These are phyloP conservation scores for Eulemur macaco DNA, from an alignment of 2,113 vertebrate species.

Conservation along the genomic window DNA sequence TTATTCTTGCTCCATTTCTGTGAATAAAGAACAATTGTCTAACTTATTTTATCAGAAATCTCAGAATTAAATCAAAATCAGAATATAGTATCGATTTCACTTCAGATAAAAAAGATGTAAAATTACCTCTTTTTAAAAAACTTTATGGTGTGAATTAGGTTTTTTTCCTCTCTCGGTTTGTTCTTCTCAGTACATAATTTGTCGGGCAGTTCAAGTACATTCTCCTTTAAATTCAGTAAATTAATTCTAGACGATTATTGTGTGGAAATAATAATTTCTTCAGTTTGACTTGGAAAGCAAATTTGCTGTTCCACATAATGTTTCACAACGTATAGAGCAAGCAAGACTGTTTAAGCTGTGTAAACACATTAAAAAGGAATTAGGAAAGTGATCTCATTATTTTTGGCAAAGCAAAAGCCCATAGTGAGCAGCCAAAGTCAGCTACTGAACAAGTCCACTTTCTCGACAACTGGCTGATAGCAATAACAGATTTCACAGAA, in stretches of 20 bases:
- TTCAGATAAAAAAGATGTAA: neutral
- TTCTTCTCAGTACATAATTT: neutral
- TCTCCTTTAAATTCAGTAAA: conserved; percentile 39
- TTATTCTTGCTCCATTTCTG: neutral
- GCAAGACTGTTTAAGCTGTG: conserved; percentile 64
- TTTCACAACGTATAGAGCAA: conserved; percentile 68
- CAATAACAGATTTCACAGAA: conserved; percentile 69
- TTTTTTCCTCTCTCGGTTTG: neutral
- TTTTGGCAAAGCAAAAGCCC: conserved; percentile 69
- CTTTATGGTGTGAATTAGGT: neutral
- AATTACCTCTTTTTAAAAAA: neutral
- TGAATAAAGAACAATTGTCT: conserved; percentile 26
- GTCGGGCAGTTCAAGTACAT: conserved; percentile 7
- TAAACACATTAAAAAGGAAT: conserved; percentile 76
- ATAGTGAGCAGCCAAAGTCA: conserved; percentile 52
- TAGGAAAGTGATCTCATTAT: conserved; percentile 63
- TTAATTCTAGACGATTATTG: conserved; percentile 53
- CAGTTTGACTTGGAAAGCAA: conserved; percentile 61
- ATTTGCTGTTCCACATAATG: conserved; percentile 58
- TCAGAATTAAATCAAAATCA: conserved; percentile 7
- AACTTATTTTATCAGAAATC: conserved; percentile 33
- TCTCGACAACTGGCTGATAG: conserved; percentile 49
- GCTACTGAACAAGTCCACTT: conserved; percentile 58
- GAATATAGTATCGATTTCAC: neutral
- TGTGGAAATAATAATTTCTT: conserved; percentile 42